These are phyloP conservation scores for Ceramica pisi DNA, from an alignment of 2,888 invertebrate genomes.

Conservation along the genomic window DNA sequence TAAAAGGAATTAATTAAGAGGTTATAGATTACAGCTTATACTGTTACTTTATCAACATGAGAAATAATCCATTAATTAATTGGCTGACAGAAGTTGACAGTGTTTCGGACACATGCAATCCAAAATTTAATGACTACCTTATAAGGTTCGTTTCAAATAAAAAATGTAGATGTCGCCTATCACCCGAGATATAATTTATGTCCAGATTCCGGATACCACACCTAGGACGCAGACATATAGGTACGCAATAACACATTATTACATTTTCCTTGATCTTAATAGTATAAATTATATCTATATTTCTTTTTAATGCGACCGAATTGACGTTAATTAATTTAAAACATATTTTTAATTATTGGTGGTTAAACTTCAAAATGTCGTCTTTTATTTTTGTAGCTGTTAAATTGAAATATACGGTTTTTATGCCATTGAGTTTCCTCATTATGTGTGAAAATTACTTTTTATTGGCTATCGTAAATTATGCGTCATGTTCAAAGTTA, in stretches of 20 bases:
- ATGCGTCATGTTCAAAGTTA: background rate
- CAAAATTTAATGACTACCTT: slow-evolving; percentile 56
- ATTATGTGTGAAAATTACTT: slow-evolving; percentile 42
- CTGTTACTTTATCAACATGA: slow-evolving; percentile 22
- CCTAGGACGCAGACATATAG: slow-evolving; percentile 50
- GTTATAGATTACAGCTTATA: slow-evolving; percentile 18
- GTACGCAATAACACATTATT: slow-evolving; percentile 44
- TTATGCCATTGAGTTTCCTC: slow-evolving; percentile 29
- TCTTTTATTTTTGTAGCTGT: slow-evolving; percentile 13
- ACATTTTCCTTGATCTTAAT: slow-evolving; percentile 67
- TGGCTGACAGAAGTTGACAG: slow-evolving; percentile 41
- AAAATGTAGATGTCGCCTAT: slow-evolving; percentile 53
- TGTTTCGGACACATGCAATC: slow-evolving; percentile 49
- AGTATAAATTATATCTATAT: slow-evolving; percentile 55
- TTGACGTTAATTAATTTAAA: slow-evolving; percentile 51
- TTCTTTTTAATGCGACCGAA: slow-evolving; percentile 56
- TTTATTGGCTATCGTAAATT: slow-evolving; percentile 36
- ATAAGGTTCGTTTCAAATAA: slow-evolving; percentile 53
- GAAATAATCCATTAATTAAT: slow-evolving; percentile 50
- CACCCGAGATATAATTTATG: slow-evolving; percentile 53
- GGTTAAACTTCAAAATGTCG: slow-evolving; percentile 7
- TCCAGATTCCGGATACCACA: slow-evolving; percentile 66
- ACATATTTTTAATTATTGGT: slow-evolving; percentile 42
- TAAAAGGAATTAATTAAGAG: slow-evolving; percentile 43
- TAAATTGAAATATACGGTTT: slow-evolving; percentile 2